A percentile compares a stretch with the other conserved stretches of the same genome.
phyloP scores from a whole-genome alignment of 1,140 invertebrate genomes.

The Brachionus sp. region DNA sequence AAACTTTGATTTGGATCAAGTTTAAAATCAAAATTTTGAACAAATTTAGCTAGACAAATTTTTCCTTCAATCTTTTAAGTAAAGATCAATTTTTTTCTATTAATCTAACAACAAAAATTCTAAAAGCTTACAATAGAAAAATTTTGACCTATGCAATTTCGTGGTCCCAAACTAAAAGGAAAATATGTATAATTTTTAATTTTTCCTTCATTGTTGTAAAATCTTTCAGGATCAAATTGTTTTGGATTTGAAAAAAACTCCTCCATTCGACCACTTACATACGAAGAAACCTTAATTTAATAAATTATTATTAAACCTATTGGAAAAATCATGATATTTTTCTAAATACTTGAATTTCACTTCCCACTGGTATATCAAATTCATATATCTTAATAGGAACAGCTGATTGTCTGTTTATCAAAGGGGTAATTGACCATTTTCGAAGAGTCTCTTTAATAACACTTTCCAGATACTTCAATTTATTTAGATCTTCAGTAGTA shows the following conservation, averaged over 20 bases:
- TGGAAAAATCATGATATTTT: neutral
- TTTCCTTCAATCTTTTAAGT: neutral
- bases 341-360: slow-evolving; percentile 11
- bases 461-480: neutral
- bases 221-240: slow-evolving; percentile 31
- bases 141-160: slow-evolving; percentile 40
- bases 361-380: slow-evolving; percentile 21
- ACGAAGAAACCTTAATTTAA: slow-evolving; percentile 9
- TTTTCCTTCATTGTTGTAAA: neutral
- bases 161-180: slow-evolving; percentile 8
- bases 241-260: neutral
- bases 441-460: neutral
- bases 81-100: neutral
- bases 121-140: slow-evolving; percentile 1
- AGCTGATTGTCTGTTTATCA: neutral
- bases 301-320: neutral
- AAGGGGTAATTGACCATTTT: slow-evolving; percentile 6
- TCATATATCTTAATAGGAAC: slow-evolving; percentile 7
- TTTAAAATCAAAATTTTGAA: slow-evolving; percentile 41
- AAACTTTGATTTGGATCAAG: slow-evolving; percentile 36
- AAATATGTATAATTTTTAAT: slow-evolving; percentile 36
- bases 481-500: neutral
- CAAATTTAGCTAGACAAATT: slow-evolving; percentile 1
- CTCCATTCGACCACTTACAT: slow-evolving; percentile 21
- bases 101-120: neutral